Base-by-base conservation (phyloP, 2,888 invertebrate species). In the Papilio demoleus region DNA sequence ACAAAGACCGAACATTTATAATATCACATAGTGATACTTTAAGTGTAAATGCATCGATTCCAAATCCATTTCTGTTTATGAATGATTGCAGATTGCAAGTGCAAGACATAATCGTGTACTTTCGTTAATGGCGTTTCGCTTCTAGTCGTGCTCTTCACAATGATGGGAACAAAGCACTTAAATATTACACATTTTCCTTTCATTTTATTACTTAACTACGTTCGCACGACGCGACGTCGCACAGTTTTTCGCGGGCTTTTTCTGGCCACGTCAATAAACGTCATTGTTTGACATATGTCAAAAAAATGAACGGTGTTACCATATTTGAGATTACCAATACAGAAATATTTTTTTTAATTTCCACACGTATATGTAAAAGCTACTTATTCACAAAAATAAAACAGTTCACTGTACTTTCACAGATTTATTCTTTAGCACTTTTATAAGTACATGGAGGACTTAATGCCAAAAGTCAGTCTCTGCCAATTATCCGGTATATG, bases 131-230 rank as follows among this genome's bases (percentile, higher is more conserved):
- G 40, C 22, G 38, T 40, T 53, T 53, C 47, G 50, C 38, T 50
- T 60, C n/a, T 47, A 66, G n/a, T n/a, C 34, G n/a, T 65, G n/a
- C 45, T 22, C 50, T 38, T 40, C 62, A 45, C 58, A 63, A 68
- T 58, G 63, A 68, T 68, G 67, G 45, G 67, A 63, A 58, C 34
- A 53, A 56, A 63, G 45, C 58, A 68, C 45, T 58, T 38, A 59
- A n/a, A 1, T 47, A 50, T 68, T 68, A 59, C 24, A 22, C 60
- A 64, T 68, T 68, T 68, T 68, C 64, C 58, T 68, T 68, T 64
- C 68, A 50, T 68, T 63, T 65, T 45, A 45, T 68, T 59, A 64
- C 59, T 50, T 58, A 68, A 34, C 58, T 58, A 64, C 64, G 40
- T 68, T 64, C 64, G 19, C 68, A 64, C 68, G 59, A 56, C 19